These are phyloP conservation scores for Myxocyprinus asiaticus DNA, from an alignment of 2,113 vertebrate species.

Conservation along the genomic window DNA sequence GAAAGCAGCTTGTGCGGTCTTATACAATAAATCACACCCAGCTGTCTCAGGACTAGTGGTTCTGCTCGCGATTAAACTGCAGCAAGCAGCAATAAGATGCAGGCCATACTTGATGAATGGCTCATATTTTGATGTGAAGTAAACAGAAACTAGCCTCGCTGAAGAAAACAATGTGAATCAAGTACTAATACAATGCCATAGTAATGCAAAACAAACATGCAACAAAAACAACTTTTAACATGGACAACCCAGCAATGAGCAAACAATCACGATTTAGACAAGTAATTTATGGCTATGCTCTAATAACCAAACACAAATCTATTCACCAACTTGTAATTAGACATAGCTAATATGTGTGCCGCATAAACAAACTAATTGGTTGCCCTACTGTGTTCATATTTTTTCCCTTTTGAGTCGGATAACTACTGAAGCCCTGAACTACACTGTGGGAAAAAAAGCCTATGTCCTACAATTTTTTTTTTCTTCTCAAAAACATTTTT, in stretches of 20 bases:
- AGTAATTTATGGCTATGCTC: conserved; percentile 7
- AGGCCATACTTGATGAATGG: not conserved
- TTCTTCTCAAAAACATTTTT: too few relatives aligned
- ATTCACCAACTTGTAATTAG: conserved; percentile 41
- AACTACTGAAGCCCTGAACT: not conserved
- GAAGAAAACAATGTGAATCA: not conserved
- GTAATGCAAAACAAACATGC: not conserved
- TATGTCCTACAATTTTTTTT: too few relatives aligned
- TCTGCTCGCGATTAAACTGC: not conserved
- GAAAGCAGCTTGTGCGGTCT: not conserved
- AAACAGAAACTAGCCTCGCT: not conserved
- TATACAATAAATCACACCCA: not conserved
- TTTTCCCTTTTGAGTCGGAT: conserved; percentile 8
- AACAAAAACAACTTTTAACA: not conserved
- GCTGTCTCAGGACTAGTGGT: not conserved
- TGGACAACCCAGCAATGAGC: not conserved
- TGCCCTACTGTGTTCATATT: conserved; percentile 13
- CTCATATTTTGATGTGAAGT: not conserved
- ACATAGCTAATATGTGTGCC: conserved; percentile 25
- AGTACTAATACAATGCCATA: conserved; percentile 1
- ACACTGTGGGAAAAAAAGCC: not conserved
- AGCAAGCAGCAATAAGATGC: not conserved
- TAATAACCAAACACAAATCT: conserved; percentile 14
- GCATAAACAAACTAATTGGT: conserved; percentile 26
- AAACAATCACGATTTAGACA: conserved; percentile 13